A percentile compares a stretch with the other conserved stretches of the same genome.
phyloP scores from a whole-genome alignment of 2,113 vertebrate genomes.

The Lipophrys pholis region DNA sequence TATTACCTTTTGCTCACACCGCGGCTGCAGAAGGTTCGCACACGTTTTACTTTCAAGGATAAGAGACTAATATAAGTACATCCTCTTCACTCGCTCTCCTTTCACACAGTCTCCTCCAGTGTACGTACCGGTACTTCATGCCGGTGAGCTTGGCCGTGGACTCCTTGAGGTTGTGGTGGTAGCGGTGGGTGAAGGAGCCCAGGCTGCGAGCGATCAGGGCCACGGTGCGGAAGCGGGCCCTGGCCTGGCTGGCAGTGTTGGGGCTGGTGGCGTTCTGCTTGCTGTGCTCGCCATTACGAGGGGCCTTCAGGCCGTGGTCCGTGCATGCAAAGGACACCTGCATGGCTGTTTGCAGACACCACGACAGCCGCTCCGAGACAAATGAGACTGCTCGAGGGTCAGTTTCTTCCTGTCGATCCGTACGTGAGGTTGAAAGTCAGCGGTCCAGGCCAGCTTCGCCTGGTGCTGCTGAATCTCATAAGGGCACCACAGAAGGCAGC shows the following conservation, averaged over 20 bases:
- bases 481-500: conserved; percentile 24
- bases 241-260: conserved; percentile 90
- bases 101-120: conserved; percentile 28
- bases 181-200: conserved; percentile 95
- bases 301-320: conserved; percentile 94
- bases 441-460: conserved; percentile 26
- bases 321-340: conserved; percentile 99
- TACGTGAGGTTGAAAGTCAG: conserved; percentile 44
- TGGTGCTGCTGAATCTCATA: conserved; percentile 42
- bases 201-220: conserved; percentile 96
- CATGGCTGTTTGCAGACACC: conserved; percentile 84
- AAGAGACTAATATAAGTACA: not conserved
- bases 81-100: not conserved
- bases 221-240: conserved; percentile 96
- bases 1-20: not conserved
- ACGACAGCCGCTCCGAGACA: conserved; percentile 24
- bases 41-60: not conserved
- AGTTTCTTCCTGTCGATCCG: not conserved
- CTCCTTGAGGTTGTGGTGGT: conserved; percentile 98
- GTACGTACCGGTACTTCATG: conserved; percentile 98
- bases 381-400: not conserved
- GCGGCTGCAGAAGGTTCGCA: not conserved
- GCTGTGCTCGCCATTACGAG: conserved; percentile 92
- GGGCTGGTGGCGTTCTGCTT: conserved; percentile 93
- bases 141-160: conserved; percentile 98